Evolutionary conservation across 2,888 invertebrate species (phyloP).

Genomic region (Papilio protenor): DNA sequence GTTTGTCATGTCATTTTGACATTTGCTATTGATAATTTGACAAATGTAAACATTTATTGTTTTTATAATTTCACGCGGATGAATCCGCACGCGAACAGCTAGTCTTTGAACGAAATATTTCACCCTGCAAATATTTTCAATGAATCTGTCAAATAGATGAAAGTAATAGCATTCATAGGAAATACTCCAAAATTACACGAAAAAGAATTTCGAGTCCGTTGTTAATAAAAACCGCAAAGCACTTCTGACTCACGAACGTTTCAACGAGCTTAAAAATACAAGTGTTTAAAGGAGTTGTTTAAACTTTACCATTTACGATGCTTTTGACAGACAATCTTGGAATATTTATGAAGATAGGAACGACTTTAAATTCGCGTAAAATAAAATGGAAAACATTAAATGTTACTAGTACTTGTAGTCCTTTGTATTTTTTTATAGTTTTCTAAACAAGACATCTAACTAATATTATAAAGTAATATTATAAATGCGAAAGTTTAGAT

Average conservation of each 20-base stretch:
- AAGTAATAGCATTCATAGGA: not conserved
- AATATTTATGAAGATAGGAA: not conserved
- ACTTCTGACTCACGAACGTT: constrained; percentile 23
- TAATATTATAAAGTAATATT: too few relatives aligned
- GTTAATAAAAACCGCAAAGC: constrained; percentile 20
- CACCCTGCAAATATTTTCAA: not conserved
- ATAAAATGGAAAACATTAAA: not conserved
- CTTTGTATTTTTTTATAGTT: too few relatives aligned
- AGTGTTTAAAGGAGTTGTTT: constrained; percentile 27
- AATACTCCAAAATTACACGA: not conserved
- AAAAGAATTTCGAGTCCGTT: constrained; percentile 1
- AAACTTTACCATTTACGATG: constrained; percentile 12
- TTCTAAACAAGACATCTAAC: too few relatives aligned
- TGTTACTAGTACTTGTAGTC: too few relatives aligned
- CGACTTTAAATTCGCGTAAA: not conserved
- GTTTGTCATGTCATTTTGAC: too few relatives aligned
- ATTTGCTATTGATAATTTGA: too few relatives aligned
- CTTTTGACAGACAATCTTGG: not conserved
- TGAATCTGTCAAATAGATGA: not conserved
- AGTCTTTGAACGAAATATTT: not conserved
- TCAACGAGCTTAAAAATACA: constrained; percentile 29
- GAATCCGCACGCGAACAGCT: too few relatives aligned
- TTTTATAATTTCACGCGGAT: too few relatives aligned
- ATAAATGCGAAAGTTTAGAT: too few relatives aligned
- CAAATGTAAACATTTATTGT: too few relatives aligned